These are phyloP conservation scores for Antheraea assamensis DNA, from an alignment of 2,888 invertebrate species.

Conservation along the genomic window DNA sequence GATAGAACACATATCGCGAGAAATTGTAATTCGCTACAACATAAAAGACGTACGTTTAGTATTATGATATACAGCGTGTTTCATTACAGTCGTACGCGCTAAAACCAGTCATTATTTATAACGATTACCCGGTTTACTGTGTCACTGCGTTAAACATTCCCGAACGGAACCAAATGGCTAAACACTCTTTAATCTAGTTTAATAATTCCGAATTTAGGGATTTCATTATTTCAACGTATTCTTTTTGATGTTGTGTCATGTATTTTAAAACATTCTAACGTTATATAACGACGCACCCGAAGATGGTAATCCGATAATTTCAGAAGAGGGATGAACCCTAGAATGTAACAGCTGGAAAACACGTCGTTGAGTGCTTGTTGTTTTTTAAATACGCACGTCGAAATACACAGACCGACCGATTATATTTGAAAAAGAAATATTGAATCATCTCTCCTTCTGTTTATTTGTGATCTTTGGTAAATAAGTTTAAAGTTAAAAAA, in stretches of 20 bases:
- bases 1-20: neutral
- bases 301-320: neutral
- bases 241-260: neutral
- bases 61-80: constrained; percentile 73
- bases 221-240: neutral
- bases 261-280: neutral
- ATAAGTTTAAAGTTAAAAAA: too few species aligned
- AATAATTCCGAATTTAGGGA: neutral
- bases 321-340: neutral
- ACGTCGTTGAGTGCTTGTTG: too few species aligned
- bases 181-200: neutral
- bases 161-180: neutral
- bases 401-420: too few species aligned
- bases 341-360: neutral
- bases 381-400: too few species aligned
- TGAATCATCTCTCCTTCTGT: too few species aligned
- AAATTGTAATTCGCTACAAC: neutral
- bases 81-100: constrained; percentile 52
- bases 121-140: neutral
- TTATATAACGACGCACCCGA: too few species aligned
- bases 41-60: constrained; percentile 42
- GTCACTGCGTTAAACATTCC: neutral
- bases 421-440: too few species aligned
- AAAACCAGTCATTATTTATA: constrained; percentile 26
- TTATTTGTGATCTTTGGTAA: too few species aligned